Conservation (phyloP, 2,113 vertebrate genomes). For the Motacilla alba region DNA sequence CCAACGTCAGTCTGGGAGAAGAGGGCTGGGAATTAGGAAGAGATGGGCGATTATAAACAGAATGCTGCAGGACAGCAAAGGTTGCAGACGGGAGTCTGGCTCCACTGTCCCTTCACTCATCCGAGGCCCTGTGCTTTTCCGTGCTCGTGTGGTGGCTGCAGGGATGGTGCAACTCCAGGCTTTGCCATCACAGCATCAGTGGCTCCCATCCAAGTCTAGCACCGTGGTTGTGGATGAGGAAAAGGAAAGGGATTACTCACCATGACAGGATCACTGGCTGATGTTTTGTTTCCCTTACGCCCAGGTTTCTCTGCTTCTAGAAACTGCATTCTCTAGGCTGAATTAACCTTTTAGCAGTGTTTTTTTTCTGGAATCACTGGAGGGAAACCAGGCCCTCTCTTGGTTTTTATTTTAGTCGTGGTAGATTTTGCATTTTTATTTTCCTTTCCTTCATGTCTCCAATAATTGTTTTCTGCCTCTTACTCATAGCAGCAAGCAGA, state of each 20-base stretch:
- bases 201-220: neutral
- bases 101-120: neutral
- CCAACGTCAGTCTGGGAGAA: neutral
- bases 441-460: neutral
- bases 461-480: neutral
- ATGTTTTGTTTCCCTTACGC: neutral
- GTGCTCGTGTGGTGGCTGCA: fast-evolving
- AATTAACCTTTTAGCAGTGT: neutral
- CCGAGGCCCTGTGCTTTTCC: fast-evolving
- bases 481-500: neutral
- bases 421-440: neutral
- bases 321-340: neutral
- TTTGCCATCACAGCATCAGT: neutral
- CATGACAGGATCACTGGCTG: neutral
- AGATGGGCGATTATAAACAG: neutral
- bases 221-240: neutral
- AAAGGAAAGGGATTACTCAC: neutral
- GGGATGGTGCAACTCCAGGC: neutral
- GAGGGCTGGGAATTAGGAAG: neutral
- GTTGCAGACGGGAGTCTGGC: neutral
- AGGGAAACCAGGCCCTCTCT: neutral
- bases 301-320: neutral
- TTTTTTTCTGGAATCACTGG: neutral
- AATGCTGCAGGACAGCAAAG: neutral
- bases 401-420: neutral